Base-by-base conservation (phyloP, 2,113 vertebrate genomes). In the Gobio gobio region DNA sequence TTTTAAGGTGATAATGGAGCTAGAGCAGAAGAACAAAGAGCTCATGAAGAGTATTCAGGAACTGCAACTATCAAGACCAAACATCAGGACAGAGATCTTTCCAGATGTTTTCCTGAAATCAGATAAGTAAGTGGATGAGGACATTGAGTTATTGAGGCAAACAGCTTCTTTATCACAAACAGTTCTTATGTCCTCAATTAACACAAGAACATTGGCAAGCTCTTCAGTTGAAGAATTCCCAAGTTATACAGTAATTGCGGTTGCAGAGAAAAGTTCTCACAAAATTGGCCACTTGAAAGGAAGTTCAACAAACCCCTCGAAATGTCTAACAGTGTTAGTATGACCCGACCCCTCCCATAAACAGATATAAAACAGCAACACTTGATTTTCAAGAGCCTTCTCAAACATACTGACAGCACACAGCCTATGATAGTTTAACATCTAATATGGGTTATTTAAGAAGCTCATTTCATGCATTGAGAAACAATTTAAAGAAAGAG, bases 101-200 rank as follows among this genome's bases (percentile, higher is more conserved):
- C 73, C 29, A 54, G 70, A 88, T 43, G 70, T 88, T 45, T 88
- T 87, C 49, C 86, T 66, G 47, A 88, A 83, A 75, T 20, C 59
- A 75, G 84, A 90, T 12, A 89, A 89, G 90, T 92, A 87, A 33
- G 89, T 89, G 29, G 1, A 45, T 40, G 10, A 54, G 0, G n/a
- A 70, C 51, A 47, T 51, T 40, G 7, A n/a, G 45, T 78, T 78
- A 78, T 43, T 78, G 22, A 24, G 29, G 45, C 47, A 51, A 36
- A 66, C 59, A 64, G 18, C 40, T 68, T 66, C 10, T 29, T 64
- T 66, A 43, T 43, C 24, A 74, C n/a, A 74, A 29, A 47, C 72
- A 84, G 33, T 73, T 22, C 20, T 40, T 58, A 43, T 29, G 40
- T 45, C 58, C 18, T 74, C 68, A 24, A 45, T 76, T 36, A 54